These are phyloP conservation scores for Heliconius melpomene DNA, from an alignment of 1,140 invertebrate species.

Conservation along the genomic window DNA sequence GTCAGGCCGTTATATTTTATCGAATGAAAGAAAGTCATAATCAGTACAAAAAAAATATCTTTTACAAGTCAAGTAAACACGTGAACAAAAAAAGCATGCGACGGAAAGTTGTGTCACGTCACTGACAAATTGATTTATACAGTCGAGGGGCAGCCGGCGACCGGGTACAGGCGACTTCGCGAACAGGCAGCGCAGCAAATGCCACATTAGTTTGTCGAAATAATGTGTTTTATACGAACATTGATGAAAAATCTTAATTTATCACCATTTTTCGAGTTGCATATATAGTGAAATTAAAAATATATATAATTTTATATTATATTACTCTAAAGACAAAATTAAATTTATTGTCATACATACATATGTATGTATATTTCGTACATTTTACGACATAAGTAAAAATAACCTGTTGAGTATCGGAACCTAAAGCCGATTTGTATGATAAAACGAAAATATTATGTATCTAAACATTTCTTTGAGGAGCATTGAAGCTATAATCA, in stretches of 20 bases:
- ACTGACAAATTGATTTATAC: constrained; percentile 77
- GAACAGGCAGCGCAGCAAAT: constrained; percentile 14
- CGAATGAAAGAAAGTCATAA: constrained; percentile 18
- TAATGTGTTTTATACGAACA: not conserved
- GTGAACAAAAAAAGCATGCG: constrained; percentile 26
- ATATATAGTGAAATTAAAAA: too few relatives aligned
- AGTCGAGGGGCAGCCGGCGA: constrained; percentile 45
- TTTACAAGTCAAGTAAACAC: constrained; percentile 27
- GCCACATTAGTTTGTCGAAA: constrained; percentile 8
- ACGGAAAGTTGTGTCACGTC: constrained; percentile 34
- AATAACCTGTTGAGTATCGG: too few relatives aligned
- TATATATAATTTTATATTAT: too few relatives aligned
- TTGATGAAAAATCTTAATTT: not conserved
- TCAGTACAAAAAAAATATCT: constrained; percentile 14
- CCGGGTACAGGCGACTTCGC: constrained; percentile 10
- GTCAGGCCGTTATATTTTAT: constrained; percentile 19
- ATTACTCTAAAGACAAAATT: too few relatives aligned
- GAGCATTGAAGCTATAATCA: too few relatives aligned
- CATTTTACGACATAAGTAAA: too few relatives aligned
- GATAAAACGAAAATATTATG: too few relatives aligned
- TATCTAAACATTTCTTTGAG: too few relatives aligned
- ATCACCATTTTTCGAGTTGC: too few relatives aligned
- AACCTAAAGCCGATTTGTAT: not conserved
- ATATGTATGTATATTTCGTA: too few relatives aligned
- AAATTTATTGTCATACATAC: too few relatives aligned